Base-by-base conservation (phyloP, 2,113 vertebrate species). In the Caracal caracal region DNA sequence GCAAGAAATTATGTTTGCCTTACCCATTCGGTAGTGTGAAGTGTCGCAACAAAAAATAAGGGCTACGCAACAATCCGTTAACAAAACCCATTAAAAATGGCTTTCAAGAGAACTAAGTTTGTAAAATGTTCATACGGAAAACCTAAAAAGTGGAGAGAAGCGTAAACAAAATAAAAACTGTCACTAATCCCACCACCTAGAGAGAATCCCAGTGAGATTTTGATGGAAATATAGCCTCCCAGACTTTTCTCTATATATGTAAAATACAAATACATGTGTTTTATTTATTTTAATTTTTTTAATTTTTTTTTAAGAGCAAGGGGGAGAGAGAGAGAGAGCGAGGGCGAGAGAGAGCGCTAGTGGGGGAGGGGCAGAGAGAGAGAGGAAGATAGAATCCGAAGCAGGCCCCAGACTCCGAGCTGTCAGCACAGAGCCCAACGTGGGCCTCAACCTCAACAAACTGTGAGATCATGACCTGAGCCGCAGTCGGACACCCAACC, bases 51-150 rank as follows among this genome's bases (percentile, higher is more conserved):
- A 63, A 43, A 90, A 76, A 90, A 11, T 20, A n/a, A 75, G 28
- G 28, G 5, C 22, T 56, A 8, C 0, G 2, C 1, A 26, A 53
- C 2, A 53, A 10, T 24, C 35, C 13, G 0, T 56, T 30, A 28
- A 56, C 40, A 70, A 81, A 81, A 73, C 47, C 66, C 28, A 19
- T 56, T 47, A 26, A 79, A 47, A 65, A 47, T 6, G 4, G 7
- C 59, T 92, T 78, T 86, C 8, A 65, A 5, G 37, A 65, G 86
- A 66, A 87, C 53, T 17, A 43, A 63, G 40, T 17, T 65, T 90
- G 35, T 75, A 79, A 90, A 71, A 51, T 33, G 26, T 79, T 78
- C 3, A 3, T 22, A 9, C 30, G 49, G 84, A 82, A 75, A 68
- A 53, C n/a, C 33, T 61, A 73, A n/a, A 68, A 73, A 68, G 43